Evolutionary conservation across 2,797 vertebrate species (phyloP).

Genomic region (Rallus crepitans): DNA sequence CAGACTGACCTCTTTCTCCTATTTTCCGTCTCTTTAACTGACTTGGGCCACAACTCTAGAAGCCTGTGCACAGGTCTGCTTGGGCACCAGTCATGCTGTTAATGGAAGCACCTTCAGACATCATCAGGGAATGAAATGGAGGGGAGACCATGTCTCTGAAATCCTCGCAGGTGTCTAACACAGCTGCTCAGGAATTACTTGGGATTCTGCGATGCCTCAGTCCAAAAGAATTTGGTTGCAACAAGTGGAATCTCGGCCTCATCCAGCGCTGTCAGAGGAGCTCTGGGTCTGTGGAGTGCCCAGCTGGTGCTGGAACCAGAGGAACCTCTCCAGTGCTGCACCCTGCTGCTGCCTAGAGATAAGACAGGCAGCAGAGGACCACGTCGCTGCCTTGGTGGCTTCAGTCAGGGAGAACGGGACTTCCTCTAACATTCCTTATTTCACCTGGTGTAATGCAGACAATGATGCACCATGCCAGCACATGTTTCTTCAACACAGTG

Average conservation of each 20-base stretch:
- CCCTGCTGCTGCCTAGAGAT: background rate
- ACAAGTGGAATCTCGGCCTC: background rate
- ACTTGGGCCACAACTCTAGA: background rate
- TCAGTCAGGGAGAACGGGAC: accelerated
- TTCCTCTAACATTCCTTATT: background rate
- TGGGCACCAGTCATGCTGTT: background rate
- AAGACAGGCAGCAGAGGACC: background rate
- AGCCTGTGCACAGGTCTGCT: background rate
- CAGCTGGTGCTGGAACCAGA: background rate
- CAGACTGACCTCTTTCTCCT: background rate
- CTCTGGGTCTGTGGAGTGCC: background rate
- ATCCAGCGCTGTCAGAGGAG: background rate
- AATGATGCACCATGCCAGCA: accelerated
- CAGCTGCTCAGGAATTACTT: background rate
- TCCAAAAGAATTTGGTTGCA: background rate
- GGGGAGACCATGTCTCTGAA: accelerated
- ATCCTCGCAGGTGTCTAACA: background rate
- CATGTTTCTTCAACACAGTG: accelerated
- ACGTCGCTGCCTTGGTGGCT: accelerated
- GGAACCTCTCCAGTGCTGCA: background rate
- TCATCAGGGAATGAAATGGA: accelerated
- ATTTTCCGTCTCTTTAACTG: background rate
- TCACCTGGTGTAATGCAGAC: background rate
- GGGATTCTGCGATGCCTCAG: background rate
- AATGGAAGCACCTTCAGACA: background rate